phyloP scores from a whole-genome alignment of 35 echinoderm and acorn worm species.

The Ophiothrix spiculata region DNA sequence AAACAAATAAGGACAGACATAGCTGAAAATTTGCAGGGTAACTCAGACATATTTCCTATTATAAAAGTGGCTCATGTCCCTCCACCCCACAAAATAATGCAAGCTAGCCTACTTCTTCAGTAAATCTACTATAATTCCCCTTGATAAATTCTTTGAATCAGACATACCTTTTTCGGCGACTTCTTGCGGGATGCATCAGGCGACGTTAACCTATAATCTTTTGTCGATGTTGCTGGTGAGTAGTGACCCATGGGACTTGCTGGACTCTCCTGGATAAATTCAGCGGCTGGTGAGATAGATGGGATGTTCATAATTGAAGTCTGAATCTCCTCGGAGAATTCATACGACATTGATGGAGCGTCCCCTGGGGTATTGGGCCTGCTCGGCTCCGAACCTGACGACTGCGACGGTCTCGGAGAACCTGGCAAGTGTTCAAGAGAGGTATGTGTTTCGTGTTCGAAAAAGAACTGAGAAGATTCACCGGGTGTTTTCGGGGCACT shows the following conservation, averaged over 20 bases:
- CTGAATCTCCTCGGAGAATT: not conserved
- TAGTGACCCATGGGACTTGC: not conserved
- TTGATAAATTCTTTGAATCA: too few species aligned
- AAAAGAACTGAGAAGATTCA: not conserved
- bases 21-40: too few species aligned
- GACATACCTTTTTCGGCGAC: too few species aligned
- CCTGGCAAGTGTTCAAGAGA: not conserved
- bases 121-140: too few species aligned
- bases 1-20: too few species aligned
- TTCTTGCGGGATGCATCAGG: not conserved
- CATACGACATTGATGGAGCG: not conserved
- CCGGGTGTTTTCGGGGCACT: not conserved
- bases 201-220: not conserved
- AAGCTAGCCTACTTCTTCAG: too few species aligned
- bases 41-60: too few species aligned
- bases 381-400: not conserved
- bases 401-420: not conserved
- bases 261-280: not conserved
- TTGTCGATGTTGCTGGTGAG: not conserved
- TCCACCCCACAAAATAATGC: too few species aligned
- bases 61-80: too few species aligned
- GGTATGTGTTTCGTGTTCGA: not conserved
- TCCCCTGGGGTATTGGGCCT: not conserved
- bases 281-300: not conserved
- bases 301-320: constrained; percentile 7